Base-by-base conservation (phyloP, 2,797 vertebrate species). In the Trachurus trachurus region DNA sequence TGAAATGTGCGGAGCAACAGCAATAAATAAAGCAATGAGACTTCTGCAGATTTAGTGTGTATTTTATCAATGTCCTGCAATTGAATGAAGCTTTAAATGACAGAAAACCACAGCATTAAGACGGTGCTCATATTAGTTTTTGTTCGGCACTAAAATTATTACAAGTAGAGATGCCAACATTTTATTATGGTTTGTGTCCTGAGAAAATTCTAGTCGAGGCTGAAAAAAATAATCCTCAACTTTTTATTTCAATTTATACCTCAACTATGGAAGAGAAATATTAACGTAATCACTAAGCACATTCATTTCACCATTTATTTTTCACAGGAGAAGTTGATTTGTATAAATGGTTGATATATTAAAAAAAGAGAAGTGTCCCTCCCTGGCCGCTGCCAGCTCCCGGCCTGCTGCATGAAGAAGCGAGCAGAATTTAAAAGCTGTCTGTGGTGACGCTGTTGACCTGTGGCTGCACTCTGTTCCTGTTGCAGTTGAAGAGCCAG, bases 381-480 rank as follows among this genome's bases (percentile, higher is more conserved):
- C 26, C 26, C 26, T 26, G 31, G 17, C 37, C 39, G 57, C 6
- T 15, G 61, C 21, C 57, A 21, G 16, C 17, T 59, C 13, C 12
- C 47, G 58, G 21, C 29, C 52, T 37, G 22, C 52, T 62, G 59
- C 16, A 8, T 22, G 5, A 76, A 21, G 17, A 47, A 63, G 52
- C 26, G 9, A n/a, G 61, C 4, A 60, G 44, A 15, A 7, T 72
- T 89, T 87, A 94, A 63, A 92, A 86, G 74, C 85, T 89, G 84
- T 94, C 91, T 2, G 91, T 92, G 65, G 89, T 87, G 83, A 93
- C 63, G 13, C 81, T 90, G 62, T 31, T 83, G 81, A 92, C 87
- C 81, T 94, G 92, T 1, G 93, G 94, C 66, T 91, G 88, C 71
- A 93, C 90, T 80, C 94, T 83, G 84, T 93, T 95, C 84, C 78